Evolutionary conservation across 2,888 invertebrate genomes (phyloP).

Genomic region (Heliconius sara): DNA sequence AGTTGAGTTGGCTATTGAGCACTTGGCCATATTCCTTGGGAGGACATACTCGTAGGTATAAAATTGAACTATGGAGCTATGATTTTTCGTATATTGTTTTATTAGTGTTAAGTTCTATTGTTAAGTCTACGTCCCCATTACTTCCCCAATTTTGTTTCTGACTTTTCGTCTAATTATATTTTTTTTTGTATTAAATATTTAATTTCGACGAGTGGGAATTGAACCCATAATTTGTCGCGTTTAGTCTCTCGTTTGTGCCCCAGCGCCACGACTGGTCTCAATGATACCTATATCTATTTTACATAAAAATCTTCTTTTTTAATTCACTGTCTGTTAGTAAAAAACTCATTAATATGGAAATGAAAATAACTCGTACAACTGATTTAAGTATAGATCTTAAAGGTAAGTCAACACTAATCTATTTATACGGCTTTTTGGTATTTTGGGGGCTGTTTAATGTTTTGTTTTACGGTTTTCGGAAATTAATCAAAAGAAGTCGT

Average conservation of each 20-base stretch:
- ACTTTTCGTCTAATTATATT: no score
- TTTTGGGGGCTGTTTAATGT: conserved; percentile 1
- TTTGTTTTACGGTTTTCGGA: conserved; percentile 23
- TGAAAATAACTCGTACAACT: background rate
- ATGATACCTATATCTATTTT: no score
- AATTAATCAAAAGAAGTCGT: conserved; percentile 28
- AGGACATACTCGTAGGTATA: background rate
- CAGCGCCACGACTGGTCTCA: background rate
- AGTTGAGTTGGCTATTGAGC: background rate
- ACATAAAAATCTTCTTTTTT: no score
- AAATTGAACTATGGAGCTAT: background rate
- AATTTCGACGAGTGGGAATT: background rate
- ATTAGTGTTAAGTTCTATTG: no score
- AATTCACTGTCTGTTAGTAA: no score
- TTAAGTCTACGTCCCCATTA: background rate
- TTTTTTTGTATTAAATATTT: background rate
- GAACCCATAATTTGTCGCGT: background rate
- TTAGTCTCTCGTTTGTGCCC: background rate
- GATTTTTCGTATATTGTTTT: background rate
- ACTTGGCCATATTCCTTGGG: background rate
- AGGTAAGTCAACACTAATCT: conserved; percentile 1
- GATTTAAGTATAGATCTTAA: conserved; percentile 3
- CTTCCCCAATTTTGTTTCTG: no score
- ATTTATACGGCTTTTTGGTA: conserved; percentile 17
- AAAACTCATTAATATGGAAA: no score